Evolutionary conservation across 2,888 invertebrate genomes (phyloP).

Genomic region (Beris chalybata): DNA sequence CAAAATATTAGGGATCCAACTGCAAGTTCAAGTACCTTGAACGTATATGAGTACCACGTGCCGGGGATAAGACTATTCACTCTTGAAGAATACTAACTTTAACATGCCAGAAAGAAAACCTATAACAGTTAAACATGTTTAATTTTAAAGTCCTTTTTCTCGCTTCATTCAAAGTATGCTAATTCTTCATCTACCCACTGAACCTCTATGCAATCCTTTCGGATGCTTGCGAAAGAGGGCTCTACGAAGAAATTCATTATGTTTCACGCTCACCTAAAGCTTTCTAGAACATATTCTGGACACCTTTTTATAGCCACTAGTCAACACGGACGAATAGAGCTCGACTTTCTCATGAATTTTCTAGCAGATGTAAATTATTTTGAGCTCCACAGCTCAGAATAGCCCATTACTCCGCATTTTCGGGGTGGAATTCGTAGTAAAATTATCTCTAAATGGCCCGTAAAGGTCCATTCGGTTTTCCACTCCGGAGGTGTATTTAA

Average conservation of each 20-base stretch:
- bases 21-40: too few relatives aligned
- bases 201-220: neutral
- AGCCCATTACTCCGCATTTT: neutral
- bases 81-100: too few relatives aligned
- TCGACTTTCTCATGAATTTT: conserved; percentile 14
- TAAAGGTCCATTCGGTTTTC: too few relatives aligned
- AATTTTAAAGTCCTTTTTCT: too few relatives aligned
- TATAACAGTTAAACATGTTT: too few relatives aligned
- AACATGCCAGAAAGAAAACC: too few relatives aligned
- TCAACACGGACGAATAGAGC: conserved; percentile 10
- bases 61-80: too few relatives aligned
- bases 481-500: too few relatives aligned
- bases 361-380: conserved; percentile 15
- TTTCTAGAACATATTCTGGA: conserved; percentile 9
- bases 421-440: too few relatives aligned
- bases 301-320: conserved; percentile 18
- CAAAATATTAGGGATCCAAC: too few relatives aligned
- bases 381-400: neutral
- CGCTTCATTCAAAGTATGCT: neutral
- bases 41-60: too few relatives aligned
- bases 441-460: too few relatives aligned
- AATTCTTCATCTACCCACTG: conserved; percentile 4
- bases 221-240: neutral
- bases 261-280: neutral
- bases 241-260: conserved; percentile 4